These are phyloP conservation scores for Synergus laeviventris DNA, from an alignment of 2,888 invertebrate species.

Conservation along the genomic window DNA sequence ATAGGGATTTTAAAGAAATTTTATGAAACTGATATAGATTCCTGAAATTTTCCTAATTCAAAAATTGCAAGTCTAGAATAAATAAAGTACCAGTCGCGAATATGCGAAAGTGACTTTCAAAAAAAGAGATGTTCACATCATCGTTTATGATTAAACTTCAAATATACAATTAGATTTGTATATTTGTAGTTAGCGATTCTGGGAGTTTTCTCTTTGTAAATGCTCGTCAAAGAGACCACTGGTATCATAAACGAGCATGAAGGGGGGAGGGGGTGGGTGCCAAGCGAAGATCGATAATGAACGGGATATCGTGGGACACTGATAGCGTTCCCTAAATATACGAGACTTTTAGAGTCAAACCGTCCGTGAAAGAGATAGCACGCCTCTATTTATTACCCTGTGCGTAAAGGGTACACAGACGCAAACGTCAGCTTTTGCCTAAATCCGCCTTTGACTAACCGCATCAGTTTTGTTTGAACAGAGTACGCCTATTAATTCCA, in stretches of 20 bases:
- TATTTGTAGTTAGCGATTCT: not conserved
- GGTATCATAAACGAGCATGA: slow-evolving; percentile 12
- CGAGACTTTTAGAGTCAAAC: slow-evolving; percentile 70
- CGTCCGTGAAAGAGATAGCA: slow-evolving; percentile 71
- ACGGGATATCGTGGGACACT: slow-evolving; percentile 38
- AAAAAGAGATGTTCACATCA: too few species aligned
- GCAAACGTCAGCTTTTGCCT: slow-evolving; percentile 10
- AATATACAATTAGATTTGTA: not conserved
- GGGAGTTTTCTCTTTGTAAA: not conserved
- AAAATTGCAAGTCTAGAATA: too few species aligned
- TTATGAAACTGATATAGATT: too few species aligned
- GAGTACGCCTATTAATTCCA: not conserved
- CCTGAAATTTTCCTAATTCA: too few species aligned
- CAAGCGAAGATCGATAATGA: slow-evolving; percentile 42
- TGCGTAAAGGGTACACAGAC: not conserved
- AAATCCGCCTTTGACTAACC: slow-evolving; percentile 6
- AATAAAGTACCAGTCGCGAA: too few species aligned
- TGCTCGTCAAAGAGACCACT: slow-evolving; percentile 16
- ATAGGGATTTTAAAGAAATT: too few species aligned
- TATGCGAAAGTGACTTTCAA: too few species aligned
- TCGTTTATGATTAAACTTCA: too few species aligned
- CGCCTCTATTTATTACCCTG: slow-evolving; percentile 56
- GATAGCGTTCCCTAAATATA: slow-evolving; percentile 48
- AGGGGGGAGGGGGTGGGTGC: slow-evolving; percentile 19
- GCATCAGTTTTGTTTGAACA: not conserved